Conservation (phyloP, 1,140 invertebrate genomes). For the Conopomorpha cramerella region DNA sequence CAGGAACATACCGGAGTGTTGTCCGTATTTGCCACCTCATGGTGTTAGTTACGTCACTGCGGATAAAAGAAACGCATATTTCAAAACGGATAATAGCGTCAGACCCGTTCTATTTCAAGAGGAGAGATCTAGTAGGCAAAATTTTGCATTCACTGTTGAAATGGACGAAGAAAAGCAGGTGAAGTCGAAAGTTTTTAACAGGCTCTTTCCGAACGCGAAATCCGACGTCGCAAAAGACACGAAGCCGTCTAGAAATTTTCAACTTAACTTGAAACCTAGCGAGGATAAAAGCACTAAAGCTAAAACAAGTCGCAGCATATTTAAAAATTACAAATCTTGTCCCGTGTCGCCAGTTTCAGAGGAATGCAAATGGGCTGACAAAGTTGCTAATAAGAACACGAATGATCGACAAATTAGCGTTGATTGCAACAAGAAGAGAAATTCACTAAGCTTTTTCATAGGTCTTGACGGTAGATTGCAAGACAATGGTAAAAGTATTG, state of each 20-base stretch:
- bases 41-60: no score
- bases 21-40: conserved; percentile 24
- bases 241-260: conserved; percentile 40
- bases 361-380: conserved; percentile 67
- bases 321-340: conserved; percentile 71
- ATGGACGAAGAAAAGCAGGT: conserved; percentile 29
- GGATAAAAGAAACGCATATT: no score
- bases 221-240: conserved; percentile 28
- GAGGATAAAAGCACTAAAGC: conserved; percentile 36
- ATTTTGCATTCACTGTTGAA: conserved; percentile 42
- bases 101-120: no score
- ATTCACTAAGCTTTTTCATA: conserved; percentile 62
- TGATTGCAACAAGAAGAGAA: conserved; percentile 45
- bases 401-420: conserved; percentile 15
- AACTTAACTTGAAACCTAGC: conserved; percentile 30
- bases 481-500: conserved; percentile 63
- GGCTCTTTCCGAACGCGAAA: conserved; percentile 35
- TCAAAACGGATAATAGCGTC: no score
- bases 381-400: conserved; percentile 17
- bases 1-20: conserved; percentile 29
- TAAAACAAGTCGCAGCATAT: conserved; percentile 62
- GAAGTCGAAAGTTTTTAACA: conserved; percentile 48
- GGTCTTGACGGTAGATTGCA: conserved; percentile 57
- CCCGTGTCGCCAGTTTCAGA: conserved; percentile 71
- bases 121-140: no score